Base-by-base conservation (phyloP, 2,888 invertebrate genomes). In the Hylaea fasciaria region DNA sequence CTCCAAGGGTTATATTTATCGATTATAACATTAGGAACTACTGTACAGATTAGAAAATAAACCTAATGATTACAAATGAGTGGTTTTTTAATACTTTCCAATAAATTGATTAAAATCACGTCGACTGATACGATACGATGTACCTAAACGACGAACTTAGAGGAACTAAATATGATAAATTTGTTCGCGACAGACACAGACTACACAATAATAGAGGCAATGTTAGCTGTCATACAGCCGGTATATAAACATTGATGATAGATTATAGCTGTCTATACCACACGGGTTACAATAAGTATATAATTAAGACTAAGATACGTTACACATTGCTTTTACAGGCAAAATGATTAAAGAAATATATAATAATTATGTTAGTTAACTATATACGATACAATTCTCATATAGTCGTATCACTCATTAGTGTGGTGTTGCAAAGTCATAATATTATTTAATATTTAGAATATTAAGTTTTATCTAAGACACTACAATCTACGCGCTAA, bases 1-100 rank as follows among this genome's bases (percentile, higher is more conserved):
- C 71, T 82, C 80, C 72, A 83, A 87, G 83, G 90, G 83, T 88
- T 91, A 91, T 83, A 87, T 81, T 87, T 86, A 87, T 89, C 82
- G 89, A 91, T 91, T 91, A 91, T 80, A 87, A 77, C 52, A 79
- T 89, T 87, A 91, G 91, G 91, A 91, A 90, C 91, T 91, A 87
- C 91, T 91, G 90, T 91, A 91, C 91, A 91, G 78, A 82, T 81
- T 79, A 82, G 28, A 81, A 83, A 78, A 83, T 85, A 85, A 55
- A 55, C 55, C 55, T 59, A 54, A 54, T 37, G 58, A 47, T 54
- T 54, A 85, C 80, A 80, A 81, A 76, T 79, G 78, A 78, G 80
- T 82, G 71, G 78, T 81, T 82, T 83, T 75, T 74, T 72, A 76
- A 75, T 78, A 76, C 73, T 80, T 79, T 72, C 67, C 70, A 77